Conservation (phyloP, 2,113 vertebrate species). For the Embiotoca jacksoni region DNA sequence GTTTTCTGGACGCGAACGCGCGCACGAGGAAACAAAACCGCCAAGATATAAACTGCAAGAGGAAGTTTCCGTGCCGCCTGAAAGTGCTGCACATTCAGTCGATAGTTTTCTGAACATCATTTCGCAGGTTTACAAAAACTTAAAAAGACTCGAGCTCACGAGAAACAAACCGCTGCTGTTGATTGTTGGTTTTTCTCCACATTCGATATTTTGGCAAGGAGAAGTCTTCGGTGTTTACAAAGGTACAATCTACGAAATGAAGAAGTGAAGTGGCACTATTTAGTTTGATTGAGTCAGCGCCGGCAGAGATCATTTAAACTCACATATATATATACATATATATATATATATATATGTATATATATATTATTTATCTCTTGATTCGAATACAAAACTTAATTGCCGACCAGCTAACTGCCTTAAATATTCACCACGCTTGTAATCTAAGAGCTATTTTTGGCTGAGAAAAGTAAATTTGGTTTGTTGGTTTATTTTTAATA, state of each 20-base stretch:
- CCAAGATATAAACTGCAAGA: background rate
- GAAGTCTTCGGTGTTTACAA: constrained; percentile 48
- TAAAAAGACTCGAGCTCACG: constrained; percentile 17
- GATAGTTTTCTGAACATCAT: constrained; percentile 4
- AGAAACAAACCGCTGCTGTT: constrained; percentile 39
- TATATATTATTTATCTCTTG: constrained; percentile 26
- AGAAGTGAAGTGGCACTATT: constrained; percentile 11
- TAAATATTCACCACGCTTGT: background rate
- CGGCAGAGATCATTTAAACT: constrained; percentile 1
- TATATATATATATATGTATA: background rate
- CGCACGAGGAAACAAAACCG: background rate
- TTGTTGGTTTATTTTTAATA: constrained; percentile 8
- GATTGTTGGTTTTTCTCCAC: constrained; percentile 47
- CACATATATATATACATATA: background rate
- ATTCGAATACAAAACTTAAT: constrained; percentile 31
- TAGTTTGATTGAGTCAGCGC: constrained; percentile 11
- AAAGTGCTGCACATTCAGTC: background rate
- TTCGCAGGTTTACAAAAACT: constrained; percentile 40
- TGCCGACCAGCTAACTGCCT: constrained; percentile 8
- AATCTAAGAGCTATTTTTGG: constrained; percentile 33
- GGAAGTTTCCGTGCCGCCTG: background rate
- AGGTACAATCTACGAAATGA: constrained; percentile 53
- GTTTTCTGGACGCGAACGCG: too few relatives aligned
- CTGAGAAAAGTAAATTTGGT: constrained; percentile 53
- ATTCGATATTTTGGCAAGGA: constrained; percentile 66